Percentiles rank a stretch among this genome's conserved stretches.
Conservation (phyloP, 2,888 invertebrate genomes). For the Syritta pipiens region DNA sequence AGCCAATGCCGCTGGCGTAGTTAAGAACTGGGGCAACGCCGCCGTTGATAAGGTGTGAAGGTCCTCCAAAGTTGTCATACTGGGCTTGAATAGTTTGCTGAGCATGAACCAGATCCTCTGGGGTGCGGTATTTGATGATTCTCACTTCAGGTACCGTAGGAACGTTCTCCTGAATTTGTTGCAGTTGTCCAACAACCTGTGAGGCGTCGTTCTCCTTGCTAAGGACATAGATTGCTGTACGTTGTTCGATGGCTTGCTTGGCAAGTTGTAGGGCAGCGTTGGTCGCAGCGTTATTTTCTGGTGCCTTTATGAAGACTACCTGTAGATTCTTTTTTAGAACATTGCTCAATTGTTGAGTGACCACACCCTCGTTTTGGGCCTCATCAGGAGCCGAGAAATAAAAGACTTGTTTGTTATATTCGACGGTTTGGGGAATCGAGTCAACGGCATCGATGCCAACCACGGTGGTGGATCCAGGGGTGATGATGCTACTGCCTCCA, state of each 20-base stretch:
- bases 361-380: constrained; percentile 62
- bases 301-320: constrained; percentile 77
- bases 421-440: constrained; percentile 39
- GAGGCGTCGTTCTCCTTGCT: constrained; percentile 75
- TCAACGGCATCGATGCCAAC: constrained; percentile 38
- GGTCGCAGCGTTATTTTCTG: constrained; percentile 75
- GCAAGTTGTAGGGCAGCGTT: constrained; percentile 75
- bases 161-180: constrained; percentile 62
- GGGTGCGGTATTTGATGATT: constrained; percentile 71
- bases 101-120: constrained; percentile 69
- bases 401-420: constrained; percentile 73
- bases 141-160: constrained; percentile 70
- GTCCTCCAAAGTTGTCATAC: constrained; percentile 68
- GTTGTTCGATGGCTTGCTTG: constrained; percentile 76
- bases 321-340: constrained; percentile 73
- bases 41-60: constrained; percentile 60
- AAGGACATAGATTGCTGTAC: constrained; percentile 78
- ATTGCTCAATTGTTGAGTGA: constrained; percentile 58
- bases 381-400: constrained; percentile 74
- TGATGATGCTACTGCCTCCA: not conserved
- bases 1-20: constrained; percentile 68
- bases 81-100: constrained; percentile 69
- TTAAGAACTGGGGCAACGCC: constrained; percentile 73
- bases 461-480: constrained; percentile 40
- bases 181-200: constrained; percentile 73